Evolutionary conservation across 2,797 vertebrate genomes (phyloP).

Genomic region (Malacoctenus gilli): DNA sequence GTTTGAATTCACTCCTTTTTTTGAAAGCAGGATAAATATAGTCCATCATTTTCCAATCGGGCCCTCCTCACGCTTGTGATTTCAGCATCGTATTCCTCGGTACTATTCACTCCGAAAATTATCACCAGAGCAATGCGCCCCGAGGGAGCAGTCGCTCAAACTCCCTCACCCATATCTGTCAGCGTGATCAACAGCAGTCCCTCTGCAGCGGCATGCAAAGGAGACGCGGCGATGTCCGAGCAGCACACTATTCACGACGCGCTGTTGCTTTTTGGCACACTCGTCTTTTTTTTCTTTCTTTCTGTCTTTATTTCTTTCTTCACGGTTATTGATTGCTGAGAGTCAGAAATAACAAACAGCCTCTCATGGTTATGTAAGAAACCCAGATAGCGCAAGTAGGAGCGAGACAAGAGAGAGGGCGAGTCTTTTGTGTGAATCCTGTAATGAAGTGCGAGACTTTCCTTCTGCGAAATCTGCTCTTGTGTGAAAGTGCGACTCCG

Average conservation of each 20-base stretch:
- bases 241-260: constrained; percentile 28
- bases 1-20: constrained; percentile 16
- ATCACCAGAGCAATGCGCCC: constrained; percentile 9
- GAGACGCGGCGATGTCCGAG: constrained; percentile 11
- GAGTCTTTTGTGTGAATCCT: constrained; percentile 19
- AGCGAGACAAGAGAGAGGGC: constrained; percentile 17
- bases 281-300: constrained; percentile 24
- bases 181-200: constrained; percentile 44
- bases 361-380: constrained; percentile 44
- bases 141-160: constrained; percentile 30
- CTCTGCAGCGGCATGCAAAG: constrained; percentile 14
- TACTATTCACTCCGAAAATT: constrained; percentile 8
- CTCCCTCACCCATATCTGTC: constrained; percentile 37
- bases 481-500: neutral
- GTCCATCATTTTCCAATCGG: neutral
- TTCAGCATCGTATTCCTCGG: constrained; percentile 18
- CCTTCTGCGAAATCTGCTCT: too few species aligned
- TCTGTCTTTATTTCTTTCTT: too few species aligned
- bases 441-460: too few species aligned
- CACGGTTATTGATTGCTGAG: constrained; percentile 40
- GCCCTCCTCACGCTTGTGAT: neutral
- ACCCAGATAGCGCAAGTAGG: constrained; percentile 22
- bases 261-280: constrained; percentile 26
- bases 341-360: constrained; percentile 55
- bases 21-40: constrained; percentile 10